Conservation (phyloP, 2,113 vertebrate genomes). For the Mionectes macconnelli region DNA sequence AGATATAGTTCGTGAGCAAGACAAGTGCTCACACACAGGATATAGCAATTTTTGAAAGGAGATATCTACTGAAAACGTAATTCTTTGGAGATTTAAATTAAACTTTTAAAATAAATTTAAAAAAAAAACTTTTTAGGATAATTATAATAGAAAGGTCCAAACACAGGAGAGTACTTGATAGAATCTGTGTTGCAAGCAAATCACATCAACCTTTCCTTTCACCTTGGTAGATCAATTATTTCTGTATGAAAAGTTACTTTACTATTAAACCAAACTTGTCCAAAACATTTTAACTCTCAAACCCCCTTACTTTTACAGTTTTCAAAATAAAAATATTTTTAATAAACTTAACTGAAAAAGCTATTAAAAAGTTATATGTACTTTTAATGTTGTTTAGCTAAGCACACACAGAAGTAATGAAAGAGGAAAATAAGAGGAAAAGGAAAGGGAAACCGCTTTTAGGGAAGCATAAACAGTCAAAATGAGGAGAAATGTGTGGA, state of each 20-base stretch:
- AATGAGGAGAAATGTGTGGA: background rate
- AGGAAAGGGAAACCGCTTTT: background rate
- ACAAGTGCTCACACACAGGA: background rate
- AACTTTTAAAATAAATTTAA: no score
- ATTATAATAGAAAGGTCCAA: background rate
- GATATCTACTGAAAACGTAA: background rate
- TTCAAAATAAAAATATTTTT: background rate
- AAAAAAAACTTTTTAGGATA: background rate
- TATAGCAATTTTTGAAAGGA: background rate
- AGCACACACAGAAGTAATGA: background rate
- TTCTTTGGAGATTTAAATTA: background rate
- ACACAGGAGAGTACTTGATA: background rate
- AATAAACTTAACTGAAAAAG: background rate
- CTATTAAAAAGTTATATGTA: background rate
- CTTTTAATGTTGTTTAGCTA: background rate
- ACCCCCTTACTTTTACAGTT: fast-evolving
- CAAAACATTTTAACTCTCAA: background rate
- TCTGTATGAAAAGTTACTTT: background rate
- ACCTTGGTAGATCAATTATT: background rate
- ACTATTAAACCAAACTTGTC: background rate
- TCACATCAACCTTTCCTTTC: background rate
- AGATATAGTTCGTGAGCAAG: background rate
- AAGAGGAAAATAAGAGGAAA: background rate
- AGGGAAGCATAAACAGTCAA: background rate
- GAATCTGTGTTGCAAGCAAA: background rate